Percentiles rank a stretch among this genome's conserved stretches.
Conservation (phyloP, 2,113 vertebrate genomes). For the Rhinolophus sinicus region DNA sequence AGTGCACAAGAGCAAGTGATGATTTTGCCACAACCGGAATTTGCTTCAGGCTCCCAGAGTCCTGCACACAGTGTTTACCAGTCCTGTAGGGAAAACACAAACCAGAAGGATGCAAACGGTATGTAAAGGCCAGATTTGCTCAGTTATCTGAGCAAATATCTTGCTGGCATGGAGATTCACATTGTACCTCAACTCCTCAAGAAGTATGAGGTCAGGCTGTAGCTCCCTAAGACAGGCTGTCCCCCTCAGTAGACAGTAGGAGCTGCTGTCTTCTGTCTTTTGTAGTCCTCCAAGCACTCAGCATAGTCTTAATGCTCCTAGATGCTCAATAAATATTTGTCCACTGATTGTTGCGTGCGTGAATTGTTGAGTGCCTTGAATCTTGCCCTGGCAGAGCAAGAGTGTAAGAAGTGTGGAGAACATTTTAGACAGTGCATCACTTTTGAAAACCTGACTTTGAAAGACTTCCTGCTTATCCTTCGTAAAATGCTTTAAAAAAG, state of each 20-base stretch:
- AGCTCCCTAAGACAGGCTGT: neutral
- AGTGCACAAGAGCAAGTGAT: neutral
- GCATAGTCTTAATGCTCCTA: neutral
- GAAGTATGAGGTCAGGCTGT: neutral
- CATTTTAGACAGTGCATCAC: neutral
- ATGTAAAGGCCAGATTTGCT: conserved; percentile 30
- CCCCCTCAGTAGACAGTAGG: neutral
- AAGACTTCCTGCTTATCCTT: conserved; percentile 36
- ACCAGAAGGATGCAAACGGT: neutral
- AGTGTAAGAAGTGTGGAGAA: neutral
- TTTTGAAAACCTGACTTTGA: conserved; percentile 18
- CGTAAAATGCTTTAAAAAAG: neutral
- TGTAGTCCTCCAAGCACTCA: neutral
- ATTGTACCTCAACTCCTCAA: neutral
- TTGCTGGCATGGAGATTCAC: neutral
- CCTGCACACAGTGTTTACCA: neutral
- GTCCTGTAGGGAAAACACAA: neutral
- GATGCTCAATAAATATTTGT: neutral
- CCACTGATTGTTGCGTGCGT: neutral
- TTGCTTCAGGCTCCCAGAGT: neutral
- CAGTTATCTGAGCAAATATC: conserved; percentile 40
- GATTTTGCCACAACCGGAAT: neutral
- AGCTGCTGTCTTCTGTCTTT: neutral
- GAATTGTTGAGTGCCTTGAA: neutral
- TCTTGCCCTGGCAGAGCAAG: neutral